Evolutionary conservation across 2,888 invertebrate species (phyloP), one percentile per base, ranked within the genome.

Genomic region (Pherbina coryleti): DNA sequence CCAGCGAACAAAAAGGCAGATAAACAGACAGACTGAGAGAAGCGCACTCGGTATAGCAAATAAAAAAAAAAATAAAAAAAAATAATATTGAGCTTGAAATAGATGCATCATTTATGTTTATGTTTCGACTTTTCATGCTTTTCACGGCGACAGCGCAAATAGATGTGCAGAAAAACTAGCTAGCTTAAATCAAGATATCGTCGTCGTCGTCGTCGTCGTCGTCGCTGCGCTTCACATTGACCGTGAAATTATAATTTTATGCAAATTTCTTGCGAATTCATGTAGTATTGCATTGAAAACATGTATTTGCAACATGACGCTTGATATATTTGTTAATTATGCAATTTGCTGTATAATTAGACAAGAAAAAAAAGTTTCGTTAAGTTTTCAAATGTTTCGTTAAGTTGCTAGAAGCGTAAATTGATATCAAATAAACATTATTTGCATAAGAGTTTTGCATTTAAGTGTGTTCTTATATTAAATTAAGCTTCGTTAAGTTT

Each of bases 211-310:
- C 19, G 19, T 14, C 19, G 55, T 55, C 2, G 55, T 31, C 17
- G 31, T 31, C 5, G 34, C 37, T 37, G 19, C 34, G 31, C 31
- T 66, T 49, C 19, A 49, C 49, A 66, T 69, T 69, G 69, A 25
- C 69, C 69, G 69, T 69, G 69, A 69, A 69, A 25, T 69, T 69
- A n/a, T 44, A 69, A 69, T 69, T 69, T 69, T 49, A 69, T 69
- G 69, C 69, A 49, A 44, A 69, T 37, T 69, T 66, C 31, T n/a
- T 66, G 31, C 34, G 37, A 66, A 31, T 66, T 17, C 34, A 34
- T 28, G n/a, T 34, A 9, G 31, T 34, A 17, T 66, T 34, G 19
- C 34, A 14, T 31, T 66, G 64, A 37, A 31, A 66, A 66, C 64
- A 28, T 66, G 64, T 14, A 66, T 66, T 34, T 17, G 34, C 19